These are phyloP conservation scores for Leptogaster cylindrica DNA, from an alignment of 2,888 invertebrate species.

Conservation along the genomic window DNA sequence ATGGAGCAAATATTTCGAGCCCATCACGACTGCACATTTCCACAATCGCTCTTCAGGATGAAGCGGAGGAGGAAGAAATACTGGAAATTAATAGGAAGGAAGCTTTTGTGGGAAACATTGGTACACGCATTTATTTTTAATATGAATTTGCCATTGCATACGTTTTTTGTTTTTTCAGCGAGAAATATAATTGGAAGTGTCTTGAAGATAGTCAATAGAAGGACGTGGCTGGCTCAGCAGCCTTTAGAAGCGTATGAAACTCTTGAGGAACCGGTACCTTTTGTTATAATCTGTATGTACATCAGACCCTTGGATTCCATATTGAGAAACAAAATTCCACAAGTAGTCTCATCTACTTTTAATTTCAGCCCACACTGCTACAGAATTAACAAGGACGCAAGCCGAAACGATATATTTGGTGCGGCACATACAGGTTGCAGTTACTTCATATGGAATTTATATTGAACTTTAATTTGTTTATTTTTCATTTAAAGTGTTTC, in stretches of 20 bases:
- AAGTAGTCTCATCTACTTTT: too few species aligned
- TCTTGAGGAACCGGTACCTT: constrained; percentile 60
- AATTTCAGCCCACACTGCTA: constrained; percentile 63
- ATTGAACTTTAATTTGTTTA: constrained; percentile 5
- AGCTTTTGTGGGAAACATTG: constrained; percentile 53
- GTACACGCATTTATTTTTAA: constrained; percentile 46
- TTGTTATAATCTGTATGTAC: constrained; percentile 63
- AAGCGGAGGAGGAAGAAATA: constrained; percentile 45
- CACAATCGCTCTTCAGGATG: neutral
- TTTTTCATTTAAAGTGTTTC: constrained; percentile 55
- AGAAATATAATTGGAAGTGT: constrained; percentile 54
- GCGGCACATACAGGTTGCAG: constrained; percentile 62
- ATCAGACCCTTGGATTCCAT: neutral
- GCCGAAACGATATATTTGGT: constrained; percentile 62
- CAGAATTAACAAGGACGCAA: constrained; percentile 62
- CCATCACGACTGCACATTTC: too few species aligned
- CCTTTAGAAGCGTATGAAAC: constrained; percentile 57
- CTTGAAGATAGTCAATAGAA: constrained; percentile 56
- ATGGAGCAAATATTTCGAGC: neutral
- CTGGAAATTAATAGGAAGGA: constrained; percentile 53
- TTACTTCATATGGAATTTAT: neutral
- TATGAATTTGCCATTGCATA: neutral
- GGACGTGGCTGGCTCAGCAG: constrained; percentile 63
- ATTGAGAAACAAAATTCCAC: too few species aligned
- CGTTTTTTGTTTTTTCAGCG: constrained; percentile 47